Base-by-base conservation (phyloP, 1,140 invertebrate genomes). In the Asobara japonica region DNA sequence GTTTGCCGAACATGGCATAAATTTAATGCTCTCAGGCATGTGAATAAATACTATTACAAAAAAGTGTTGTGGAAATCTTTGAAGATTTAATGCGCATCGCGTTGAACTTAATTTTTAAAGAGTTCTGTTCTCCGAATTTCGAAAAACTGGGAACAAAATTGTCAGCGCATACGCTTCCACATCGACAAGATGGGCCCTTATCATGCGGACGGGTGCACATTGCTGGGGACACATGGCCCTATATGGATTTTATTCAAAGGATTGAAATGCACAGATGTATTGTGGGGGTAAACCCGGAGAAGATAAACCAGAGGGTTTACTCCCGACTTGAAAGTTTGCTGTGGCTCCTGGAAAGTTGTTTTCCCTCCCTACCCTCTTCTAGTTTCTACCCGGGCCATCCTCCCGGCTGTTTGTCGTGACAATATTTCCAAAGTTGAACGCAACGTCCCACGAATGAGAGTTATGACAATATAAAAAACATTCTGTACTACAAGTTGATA, bases 341-440 rank as follows among this genome's bases (percentile, higher is more conserved):
- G 41, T 45, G 41, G 41, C 41, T 45, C 41, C 41, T 45, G 13
- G 41, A 16, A 45, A 45, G 41, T 45, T 45, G 41, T 45, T 45
- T 45, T 45, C 41, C 41, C 41, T 16, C n/a, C 41, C 41, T 16
- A 16, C 41, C 18, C 41, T n/a, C 41, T 16, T 45, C 41, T 45
- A 45, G n/a, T 45, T 45, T 45, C 41, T 16, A 18, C 41, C 41
- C 41, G n/a, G 41, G 41, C 41, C 7, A 45, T 45, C 41, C 41
- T 16, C 41, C 41, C n/a, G 41, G 41, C 41, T 45, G 41, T 45
- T 45, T 45, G 41, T 45, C 41, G 41, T 45, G 41, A 45, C 41
- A 45, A 45, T 45, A 45, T 45, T 45, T 45, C 41, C 13, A 45
- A 45, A 45, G 41, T 45, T 45, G 41, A 45, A 45, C 41, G 41